Percentiles rank a stretch among this genome's conserved stretches.
These are phyloP conservation scores for Dynastes tityus DNA, from an alignment of 2,888 invertebrate genomes.

Conservation along the genomic window DNA sequence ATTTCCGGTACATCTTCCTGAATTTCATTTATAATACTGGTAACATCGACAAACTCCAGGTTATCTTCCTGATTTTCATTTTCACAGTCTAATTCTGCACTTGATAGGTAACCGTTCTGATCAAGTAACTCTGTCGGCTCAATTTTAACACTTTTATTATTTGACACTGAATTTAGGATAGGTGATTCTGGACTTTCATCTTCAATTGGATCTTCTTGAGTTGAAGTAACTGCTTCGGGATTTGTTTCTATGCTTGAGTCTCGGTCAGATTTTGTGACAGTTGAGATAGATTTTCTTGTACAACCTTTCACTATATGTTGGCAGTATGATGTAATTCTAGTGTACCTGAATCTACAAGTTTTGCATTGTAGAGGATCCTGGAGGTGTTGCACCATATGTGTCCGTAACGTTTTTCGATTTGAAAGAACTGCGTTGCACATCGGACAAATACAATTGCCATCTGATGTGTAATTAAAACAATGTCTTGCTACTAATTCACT, in stretches of 20 bases:
- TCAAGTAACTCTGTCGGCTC: constrained; percentile 24
- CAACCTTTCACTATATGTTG: constrained; percentile 8
- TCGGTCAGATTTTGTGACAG: background rate
- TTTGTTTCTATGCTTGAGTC: background rate
- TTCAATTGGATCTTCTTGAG: background rate
- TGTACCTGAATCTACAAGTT: background rate
- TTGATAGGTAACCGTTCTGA: background rate
- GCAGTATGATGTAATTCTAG: background rate
- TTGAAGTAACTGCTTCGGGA: no score
- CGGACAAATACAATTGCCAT: constrained; percentile 17
- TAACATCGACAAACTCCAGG: background rate
- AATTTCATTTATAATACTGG: background rate
- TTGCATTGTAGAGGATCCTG: background rate
- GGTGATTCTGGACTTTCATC: background rate
- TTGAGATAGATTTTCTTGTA: background rate
- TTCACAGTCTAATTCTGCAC: background rate
- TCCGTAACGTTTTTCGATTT: background rate
- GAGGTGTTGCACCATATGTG: constrained; percentile 5
- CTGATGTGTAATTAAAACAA: constrained; percentile 7
- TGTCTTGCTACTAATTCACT: background rate
- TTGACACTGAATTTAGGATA: background rate
- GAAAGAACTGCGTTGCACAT: background rate
- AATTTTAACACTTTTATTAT: constrained; percentile 14
- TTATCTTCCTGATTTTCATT: background rate
- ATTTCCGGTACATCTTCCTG: constrained; percentile 1